Evolutionary conservation across 2,888 invertebrate genomes (phyloP), one percentile per base, ranked within the genome.

Genomic region (Imbricaverruca yamaguchii): DNA sequence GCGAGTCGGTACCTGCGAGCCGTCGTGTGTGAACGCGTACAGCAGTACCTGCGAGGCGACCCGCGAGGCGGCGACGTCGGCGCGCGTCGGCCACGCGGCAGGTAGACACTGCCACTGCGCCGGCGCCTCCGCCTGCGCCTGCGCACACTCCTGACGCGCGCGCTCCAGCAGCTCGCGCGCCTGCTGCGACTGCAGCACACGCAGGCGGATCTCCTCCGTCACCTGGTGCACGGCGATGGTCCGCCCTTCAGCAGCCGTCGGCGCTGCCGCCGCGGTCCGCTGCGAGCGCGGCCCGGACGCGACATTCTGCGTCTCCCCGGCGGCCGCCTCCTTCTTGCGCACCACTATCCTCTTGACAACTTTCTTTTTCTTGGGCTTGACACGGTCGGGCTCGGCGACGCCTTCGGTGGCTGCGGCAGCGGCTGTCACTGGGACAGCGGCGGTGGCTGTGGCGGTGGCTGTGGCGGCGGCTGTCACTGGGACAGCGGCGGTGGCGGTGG

Each of bases 281-380:
- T 39, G 59, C 74, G 53, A 18, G 18, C 0, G 53, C 18, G 74
- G 74, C 6, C 53, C 74, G 0, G 74, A 53, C 53, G 74, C 53
- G 10, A 21, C 39, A 18, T 53, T 18, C 1, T 53, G 74, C 53
- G 53, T 8, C 53, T 74, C 74, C 74, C 53, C 53, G 8, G 74
- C 18, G 39, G 18, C 18, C 9, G 6, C 18, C 74, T 53, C 53
- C 53, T 74, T 74, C 25, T 74, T 74, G 18, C 74, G 74, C 25
- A 69, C 69, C 15, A 74, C 74, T 53, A 74, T 53, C 53, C 53
- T 74, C 74, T 74, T 67, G 25, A 67, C 67, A 1, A 67, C 67
- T n/a, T 12, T 69, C 53, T 74, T 74, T 18, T 74, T 74, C 74
- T 74, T 74, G 74, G 74, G 74, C 53, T 53, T 53, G 18, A 18